Evolutionary conservation across 2,797 vertebrate species (phyloP).

Genomic region (Tokudaia tokunoshimensis): DNA sequence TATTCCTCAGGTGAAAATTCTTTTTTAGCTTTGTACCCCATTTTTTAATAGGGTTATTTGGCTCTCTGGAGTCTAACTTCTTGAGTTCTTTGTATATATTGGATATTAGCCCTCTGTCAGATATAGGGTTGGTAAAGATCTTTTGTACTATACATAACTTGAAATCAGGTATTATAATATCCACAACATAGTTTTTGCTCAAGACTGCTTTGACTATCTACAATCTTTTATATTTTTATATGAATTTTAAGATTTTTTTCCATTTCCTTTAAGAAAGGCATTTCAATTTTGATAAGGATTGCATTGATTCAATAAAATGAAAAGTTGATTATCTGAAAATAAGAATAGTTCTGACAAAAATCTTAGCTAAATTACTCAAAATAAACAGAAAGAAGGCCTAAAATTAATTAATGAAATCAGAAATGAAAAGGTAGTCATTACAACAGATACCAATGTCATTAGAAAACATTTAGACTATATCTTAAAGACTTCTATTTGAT

Average conservation of each 20-base stretch:
- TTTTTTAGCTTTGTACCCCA: no score
- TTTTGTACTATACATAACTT: neutral
- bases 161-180: neutral
- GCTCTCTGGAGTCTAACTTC: no score
- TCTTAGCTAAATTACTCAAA: neutral
- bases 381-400: neutral
- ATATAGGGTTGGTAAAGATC: no score
- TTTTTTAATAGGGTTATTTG: no score
- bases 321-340: neutral
- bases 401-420: neutral
- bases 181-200: neutral
- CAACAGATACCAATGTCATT: neutral
- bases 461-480: neutral
- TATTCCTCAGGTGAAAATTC: no score
- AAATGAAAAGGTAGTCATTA: neutral
- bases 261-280: neutral
- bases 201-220: neutral
- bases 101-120: no score
- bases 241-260: neutral
- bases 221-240: neutral
- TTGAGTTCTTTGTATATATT: no score
- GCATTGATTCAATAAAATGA: neutral
- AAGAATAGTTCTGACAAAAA: neutral
- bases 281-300: neutral
- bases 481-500: neutral